Conservation (phyloP, 2,888 invertebrate genomes). For the Isoperla grammatica region DNA sequence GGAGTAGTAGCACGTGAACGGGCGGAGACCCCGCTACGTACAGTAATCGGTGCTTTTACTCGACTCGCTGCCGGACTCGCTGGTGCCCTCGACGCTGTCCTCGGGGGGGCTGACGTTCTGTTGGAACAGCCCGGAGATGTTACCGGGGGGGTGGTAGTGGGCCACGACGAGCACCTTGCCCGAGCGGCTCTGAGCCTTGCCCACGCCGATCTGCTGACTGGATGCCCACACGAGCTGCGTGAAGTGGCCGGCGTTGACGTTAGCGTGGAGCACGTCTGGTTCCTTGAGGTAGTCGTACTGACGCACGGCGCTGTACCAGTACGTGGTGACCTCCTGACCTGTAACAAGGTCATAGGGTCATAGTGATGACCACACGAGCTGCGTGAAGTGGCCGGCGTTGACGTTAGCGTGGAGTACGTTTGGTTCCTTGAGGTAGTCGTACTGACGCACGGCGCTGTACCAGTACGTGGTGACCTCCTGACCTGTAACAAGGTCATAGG, state of each 20-base stretch:
- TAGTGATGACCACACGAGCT: no score
- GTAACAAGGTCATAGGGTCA: no score
- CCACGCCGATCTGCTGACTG: constrained; percentile 71
- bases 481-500: constrained; percentile 44
- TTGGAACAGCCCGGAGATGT: constrained; percentile 65
- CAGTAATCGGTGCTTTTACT: constrained; percentile 25
- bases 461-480: constrained; percentile 73
- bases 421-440: no score
- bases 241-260: constrained; percentile 80
- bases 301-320: constrained; percentile 76
- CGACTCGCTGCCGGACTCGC: constrained; percentile 29
- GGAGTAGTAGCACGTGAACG: no score
- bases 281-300: constrained; percentile 71
- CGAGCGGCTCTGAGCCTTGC: constrained; percentile 69
- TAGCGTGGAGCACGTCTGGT: constrained; percentile 65
- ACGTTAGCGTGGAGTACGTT: no score
- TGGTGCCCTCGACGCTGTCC: constrained; percentile 25
- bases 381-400: no score
- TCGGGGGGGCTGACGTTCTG: constrained; percentile 71
- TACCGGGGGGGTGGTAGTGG: constrained; percentile 77
- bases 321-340: constrained; percentile 73
- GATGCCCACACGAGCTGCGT: constrained; percentile 81
- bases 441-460: no score
- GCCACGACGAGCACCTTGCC: constrained; percentile 80
- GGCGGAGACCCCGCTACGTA: constrained; percentile 18